These are phyloP conservation scores for Myzus persicae DNA, from an alignment of 1,140 invertebrate genomes.

Conservation along the genomic window DNA sequence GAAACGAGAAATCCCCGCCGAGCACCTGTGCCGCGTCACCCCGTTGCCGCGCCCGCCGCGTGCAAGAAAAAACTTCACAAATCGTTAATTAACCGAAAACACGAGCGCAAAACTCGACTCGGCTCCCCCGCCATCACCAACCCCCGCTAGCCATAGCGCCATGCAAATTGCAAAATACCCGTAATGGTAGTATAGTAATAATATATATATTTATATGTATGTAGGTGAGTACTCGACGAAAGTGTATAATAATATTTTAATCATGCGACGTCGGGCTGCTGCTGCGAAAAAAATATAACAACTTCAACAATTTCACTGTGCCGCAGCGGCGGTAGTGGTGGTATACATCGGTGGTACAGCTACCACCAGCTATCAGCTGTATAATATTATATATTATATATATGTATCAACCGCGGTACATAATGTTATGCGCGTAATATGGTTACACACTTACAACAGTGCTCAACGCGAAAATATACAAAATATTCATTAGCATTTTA, in stretches of 20 bases:
- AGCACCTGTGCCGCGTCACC: constrained; percentile 34
- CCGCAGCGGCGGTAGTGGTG: background rate
- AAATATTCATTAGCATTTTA: constrained; percentile 42
- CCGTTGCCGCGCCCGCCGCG: background rate
- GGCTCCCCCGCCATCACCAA: no score
- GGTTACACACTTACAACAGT: background rate
- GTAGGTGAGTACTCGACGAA: background rate
- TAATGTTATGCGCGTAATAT: background rate
- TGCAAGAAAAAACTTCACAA: background rate
- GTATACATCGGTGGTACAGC: no score
- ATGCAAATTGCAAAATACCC: background rate
- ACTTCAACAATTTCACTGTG: background rate
- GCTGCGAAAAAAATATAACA: background rate
- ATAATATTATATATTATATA: no score
- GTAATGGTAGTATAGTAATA: background rate
- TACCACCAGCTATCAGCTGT: no score
- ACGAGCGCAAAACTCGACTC: background rate
- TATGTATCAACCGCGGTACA: no score
- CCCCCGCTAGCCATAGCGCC: no score
- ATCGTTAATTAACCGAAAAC: constrained; percentile 16
- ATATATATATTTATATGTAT: no score
- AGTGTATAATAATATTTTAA: background rate
- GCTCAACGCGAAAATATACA: background rate
- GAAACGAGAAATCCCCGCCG: background rate
- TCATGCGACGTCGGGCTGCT: background rate